These are phyloP conservation scores for Eilema sororculum DNA, from an alignment of 2,888 invertebrate genomes.

Conservation along the genomic window DNA sequence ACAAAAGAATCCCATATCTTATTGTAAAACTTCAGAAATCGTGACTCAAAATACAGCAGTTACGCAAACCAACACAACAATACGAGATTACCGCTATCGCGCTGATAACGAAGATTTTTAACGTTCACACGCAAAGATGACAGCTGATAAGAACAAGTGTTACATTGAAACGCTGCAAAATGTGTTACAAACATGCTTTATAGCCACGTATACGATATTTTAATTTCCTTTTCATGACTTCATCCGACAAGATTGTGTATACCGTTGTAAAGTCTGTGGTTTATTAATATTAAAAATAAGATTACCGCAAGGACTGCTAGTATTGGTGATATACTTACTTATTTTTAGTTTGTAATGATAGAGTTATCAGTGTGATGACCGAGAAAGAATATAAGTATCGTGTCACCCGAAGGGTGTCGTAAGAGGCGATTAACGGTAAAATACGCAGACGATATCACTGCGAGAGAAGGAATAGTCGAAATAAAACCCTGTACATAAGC, in stretches of 20 bases:
- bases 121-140: slow-evolving; percentile 28
- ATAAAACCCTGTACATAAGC: too few relatives aligned
- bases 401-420: too few relatives aligned
- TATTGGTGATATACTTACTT: too few relatives aligned
- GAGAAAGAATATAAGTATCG: too few relatives aligned
- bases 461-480: too few relatives aligned
- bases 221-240: slow-evolving; percentile 1
- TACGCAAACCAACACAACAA: slow-evolving; percentile 27
- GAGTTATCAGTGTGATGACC: too few relatives aligned
- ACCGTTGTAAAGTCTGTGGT: background rate
- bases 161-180: slow-evolving; percentile 25
- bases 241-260: background rate
- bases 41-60: slow-evolving; percentile 7
- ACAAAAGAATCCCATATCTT: background rate
- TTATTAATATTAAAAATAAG: background rate
- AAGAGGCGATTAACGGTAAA: too few relatives aligned
- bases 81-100: slow-evolving; percentile 28
- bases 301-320: too few relatives aligned
- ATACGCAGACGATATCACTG: too few relatives aligned
- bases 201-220: slow-evolving; percentile 8
- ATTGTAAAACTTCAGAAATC: background rate
- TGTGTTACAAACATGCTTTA: slow-evolving; percentile 5
- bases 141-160: slow-evolving; percentile 33
- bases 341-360: too few relatives aligned
- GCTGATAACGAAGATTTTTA: slow-evolving; percentile 36